phyloP scores from a whole-genome alignment of 2,888 invertebrate genomes.

The Caenorhabditis sp. region DNA sequence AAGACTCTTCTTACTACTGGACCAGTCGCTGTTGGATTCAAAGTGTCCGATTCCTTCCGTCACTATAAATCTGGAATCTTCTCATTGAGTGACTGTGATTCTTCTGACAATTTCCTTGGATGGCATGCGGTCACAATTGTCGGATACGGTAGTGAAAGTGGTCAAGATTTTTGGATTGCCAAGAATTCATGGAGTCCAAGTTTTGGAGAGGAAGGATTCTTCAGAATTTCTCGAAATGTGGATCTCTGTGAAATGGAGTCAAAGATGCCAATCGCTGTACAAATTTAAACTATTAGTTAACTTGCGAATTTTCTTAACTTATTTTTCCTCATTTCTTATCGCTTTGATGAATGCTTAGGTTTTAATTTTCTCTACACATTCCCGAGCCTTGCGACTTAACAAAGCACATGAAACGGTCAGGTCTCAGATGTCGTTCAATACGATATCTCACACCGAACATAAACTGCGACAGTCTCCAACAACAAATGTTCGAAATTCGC shows the following conservation, averaged over 20 bases:
- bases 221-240: slow-evolving; percentile 18
- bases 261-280: slow-evolving; percentile 40
- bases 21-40: slow-evolving; percentile 44
- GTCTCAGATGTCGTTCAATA: too few species aligned
- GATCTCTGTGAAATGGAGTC: slow-evolving; percentile 46
- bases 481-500: too few species aligned
- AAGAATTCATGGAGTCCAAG: slow-evolving; percentile 52
- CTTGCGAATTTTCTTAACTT: slow-evolving; percentile 6
- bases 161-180: slow-evolving; percentile 37
- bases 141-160: slow-evolving; percentile 27
- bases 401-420: too few species aligned
- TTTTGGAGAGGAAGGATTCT: slow-evolving; percentile 47
- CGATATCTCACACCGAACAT: too few species aligned
- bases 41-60: slow-evolving; percentile 42
- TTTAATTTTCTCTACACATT: too few species aligned
- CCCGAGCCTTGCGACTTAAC: too few species aligned
- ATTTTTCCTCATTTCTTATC: slow-evolving; percentile 2
- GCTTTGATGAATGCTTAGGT: background rate
- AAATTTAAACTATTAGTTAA: slow-evolving; percentile 8
- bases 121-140: slow-evolving; percentile 38
- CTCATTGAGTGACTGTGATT: slow-evolving; percentile 17
- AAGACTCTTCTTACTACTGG: slow-evolving; percentile 5
- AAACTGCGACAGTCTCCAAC: too few species aligned
- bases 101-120: slow-evolving; percentile 25
- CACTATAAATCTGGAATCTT: slow-evolving; percentile 45